Conservation (phyloP, 2,888 invertebrate genomes). For the Pharmacophagus antenor region DNA sequence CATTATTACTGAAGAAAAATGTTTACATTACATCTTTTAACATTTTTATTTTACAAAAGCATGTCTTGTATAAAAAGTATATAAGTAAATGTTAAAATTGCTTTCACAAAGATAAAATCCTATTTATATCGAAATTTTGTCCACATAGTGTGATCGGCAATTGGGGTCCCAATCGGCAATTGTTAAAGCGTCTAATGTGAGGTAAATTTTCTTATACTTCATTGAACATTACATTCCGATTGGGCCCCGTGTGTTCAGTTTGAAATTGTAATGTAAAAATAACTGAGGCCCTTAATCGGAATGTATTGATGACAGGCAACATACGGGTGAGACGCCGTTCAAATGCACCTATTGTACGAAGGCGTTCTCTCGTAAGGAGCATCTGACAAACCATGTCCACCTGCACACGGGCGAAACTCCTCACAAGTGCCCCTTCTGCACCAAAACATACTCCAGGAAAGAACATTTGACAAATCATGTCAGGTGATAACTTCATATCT, state of each 20-base stretch:
- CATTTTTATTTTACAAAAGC: background rate
- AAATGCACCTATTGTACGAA: constrained; percentile 85
- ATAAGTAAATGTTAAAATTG: constrained; percentile 8
- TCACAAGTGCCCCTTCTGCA: constrained; percentile 87
- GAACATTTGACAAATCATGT: constrained; percentile 87
- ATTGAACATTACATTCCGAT: constrained; percentile 38
- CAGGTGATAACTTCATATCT: constrained; percentile 47
- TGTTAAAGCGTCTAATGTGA: constrained; percentile 17
- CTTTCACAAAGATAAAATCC: constrained; percentile 6
- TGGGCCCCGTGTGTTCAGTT: constrained; percentile 32
- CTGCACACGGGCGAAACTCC: constrained; percentile 87
- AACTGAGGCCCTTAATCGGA: constrained; percentile 33
- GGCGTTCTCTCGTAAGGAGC: constrained; percentile 89
- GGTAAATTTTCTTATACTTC: constrained; percentile 19
- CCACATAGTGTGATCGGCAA: constrained; percentile 18
- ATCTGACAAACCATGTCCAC: constrained; percentile 92
- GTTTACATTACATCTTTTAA: background rate
- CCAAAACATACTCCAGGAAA: constrained; percentile 87
- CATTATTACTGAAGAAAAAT: too few species aligned
- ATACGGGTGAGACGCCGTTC: constrained; percentile 90
- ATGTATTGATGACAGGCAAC: constrained; percentile 78
- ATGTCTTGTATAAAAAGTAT: too few species aligned
- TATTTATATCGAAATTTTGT: background rate
- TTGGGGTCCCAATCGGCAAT: constrained; percentile 27
- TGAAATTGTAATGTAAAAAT: background rate